A percentile compares a stretch with the other conserved stretches of the same genome.
These are phyloP conservation scores for Athripsodes cinereus DNA, from an alignment of 2,888 invertebrate species.

Conservation along the genomic window DNA sequence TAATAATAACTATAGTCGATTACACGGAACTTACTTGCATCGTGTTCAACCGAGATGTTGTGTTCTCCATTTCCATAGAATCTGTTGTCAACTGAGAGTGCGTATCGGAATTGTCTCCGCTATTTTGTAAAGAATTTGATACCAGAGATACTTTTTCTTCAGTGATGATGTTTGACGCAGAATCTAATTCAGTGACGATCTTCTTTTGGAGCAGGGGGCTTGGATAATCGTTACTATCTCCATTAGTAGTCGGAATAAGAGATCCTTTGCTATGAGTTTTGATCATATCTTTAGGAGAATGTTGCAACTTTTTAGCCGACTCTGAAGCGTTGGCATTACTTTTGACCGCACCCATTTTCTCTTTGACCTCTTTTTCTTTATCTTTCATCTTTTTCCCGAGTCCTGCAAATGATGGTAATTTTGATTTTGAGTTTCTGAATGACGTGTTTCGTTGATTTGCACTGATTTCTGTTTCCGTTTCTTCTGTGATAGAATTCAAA, in stretches of 20 bases:
- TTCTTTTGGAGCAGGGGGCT: constrained; percentile 41
- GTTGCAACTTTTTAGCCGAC: constrained; percentile 40
- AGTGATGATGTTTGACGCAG: constrained; percentile 38
- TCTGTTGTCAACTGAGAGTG: constrained; percentile 49
- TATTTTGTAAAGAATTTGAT: constrained; percentile 37
- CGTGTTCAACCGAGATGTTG: constrained; percentile 46
- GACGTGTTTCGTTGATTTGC: constrained; percentile 49
- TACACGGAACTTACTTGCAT: constrained; percentile 59
- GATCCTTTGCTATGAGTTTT: constrained; percentile 45
- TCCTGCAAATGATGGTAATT: constrained; percentile 55
- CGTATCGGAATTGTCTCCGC: constrained; percentile 43
- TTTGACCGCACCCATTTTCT: constrained; percentile 43
- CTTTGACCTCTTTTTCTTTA: constrained; percentile 33
- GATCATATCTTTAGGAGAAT: constrained; percentile 42
- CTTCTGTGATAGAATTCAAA: constrained; percentile 64
- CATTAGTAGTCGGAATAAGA: constrained; percentile 38
- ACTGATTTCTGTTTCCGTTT: constrained; percentile 51
- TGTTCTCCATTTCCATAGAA: constrained; percentile 46
- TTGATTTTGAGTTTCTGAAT: constrained; percentile 54
- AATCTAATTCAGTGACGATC: constrained; percentile 39
- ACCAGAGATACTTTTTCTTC: constrained; percentile 40
- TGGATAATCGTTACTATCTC: constrained; percentile 43
- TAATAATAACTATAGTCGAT: too few species aligned
- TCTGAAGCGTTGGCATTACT: constrained; percentile 31
- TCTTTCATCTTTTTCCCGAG: constrained; percentile 59